Percentiles rank a stretch among this genome's conserved stretches.
These are phyloP conservation scores for Anticlea derivata DNA, from an alignment of 2,888 invertebrate genomes.

Conservation along the genomic window DNA sequence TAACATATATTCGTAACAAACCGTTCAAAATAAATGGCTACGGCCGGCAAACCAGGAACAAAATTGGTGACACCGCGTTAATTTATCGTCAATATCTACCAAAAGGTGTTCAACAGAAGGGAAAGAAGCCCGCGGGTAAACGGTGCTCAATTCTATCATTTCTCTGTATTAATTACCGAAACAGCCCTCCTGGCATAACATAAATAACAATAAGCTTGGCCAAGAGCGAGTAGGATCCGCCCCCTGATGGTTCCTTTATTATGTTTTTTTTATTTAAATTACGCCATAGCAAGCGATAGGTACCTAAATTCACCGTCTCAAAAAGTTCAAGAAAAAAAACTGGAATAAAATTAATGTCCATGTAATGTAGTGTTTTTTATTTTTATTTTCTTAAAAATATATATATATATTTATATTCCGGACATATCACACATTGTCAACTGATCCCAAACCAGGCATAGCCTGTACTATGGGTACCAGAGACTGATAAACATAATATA, in stretches of 20 bases:
- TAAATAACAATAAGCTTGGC: constrained; percentile 63
- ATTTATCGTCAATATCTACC: constrained; percentile 48
- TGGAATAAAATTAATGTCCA: no score
- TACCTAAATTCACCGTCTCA: no score
- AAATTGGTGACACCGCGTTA: constrained; percentile 54
- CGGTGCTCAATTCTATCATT: constrained; percentile 67
- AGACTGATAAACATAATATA: no score
- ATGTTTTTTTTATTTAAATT: no score
- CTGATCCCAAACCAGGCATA: no score
- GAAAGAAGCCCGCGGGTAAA: constrained; percentile 59
- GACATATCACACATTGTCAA: no score
- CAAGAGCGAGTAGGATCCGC: not conserved
- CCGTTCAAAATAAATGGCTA: constrained; percentile 18
- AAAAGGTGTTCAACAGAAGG: constrained; percentile 63
- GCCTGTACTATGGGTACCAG: no score
- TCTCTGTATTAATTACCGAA: constrained; percentile 73
- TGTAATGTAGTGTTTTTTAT: no score
- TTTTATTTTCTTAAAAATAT: no score
- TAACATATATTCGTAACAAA: constrained; percentile 2
- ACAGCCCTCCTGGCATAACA: constrained; percentile 53
- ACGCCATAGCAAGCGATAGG: no score
- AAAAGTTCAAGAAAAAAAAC: no score
- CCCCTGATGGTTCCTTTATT: constrained; percentile 1
- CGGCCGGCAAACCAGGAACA: constrained; percentile 12
- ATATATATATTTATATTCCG: no score